These are phyloP conservation scores for Rhinichthys klamathensis DNA, from an alignment of 2,113 vertebrate species.

Conservation along the genomic window DNA sequence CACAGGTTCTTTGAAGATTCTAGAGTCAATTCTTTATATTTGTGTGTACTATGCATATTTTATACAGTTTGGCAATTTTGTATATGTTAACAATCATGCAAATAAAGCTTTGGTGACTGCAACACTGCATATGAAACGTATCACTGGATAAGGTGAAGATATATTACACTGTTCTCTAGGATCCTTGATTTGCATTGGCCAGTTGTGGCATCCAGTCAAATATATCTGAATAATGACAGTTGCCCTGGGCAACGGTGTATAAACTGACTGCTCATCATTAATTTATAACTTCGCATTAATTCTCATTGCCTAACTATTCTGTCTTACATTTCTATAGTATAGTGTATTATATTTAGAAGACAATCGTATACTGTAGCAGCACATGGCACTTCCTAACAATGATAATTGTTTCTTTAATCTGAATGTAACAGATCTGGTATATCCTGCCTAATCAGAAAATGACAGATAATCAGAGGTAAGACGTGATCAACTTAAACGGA, in stretches of 20 bases:
- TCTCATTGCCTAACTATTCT: neutral
- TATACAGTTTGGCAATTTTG: neutral
- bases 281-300: neutral
- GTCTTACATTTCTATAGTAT: neutral
- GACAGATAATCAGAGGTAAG: neutral
- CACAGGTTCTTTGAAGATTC: neutral
- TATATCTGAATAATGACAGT: slow-evolving; percentile 11
- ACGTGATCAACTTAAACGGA: slow-evolving; percentile 16
- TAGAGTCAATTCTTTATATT: neutral
- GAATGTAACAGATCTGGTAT: neutral
- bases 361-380: neutral
- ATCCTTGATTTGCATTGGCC: neutral
- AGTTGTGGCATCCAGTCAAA: neutral
- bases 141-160: neutral
- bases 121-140: neutral
- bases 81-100: neutral
- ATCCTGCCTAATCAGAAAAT: slow-evolving; percentile 24
- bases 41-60: neutral
- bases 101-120: neutral
- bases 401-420: slow-evolving; percentile 1
- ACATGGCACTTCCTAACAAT: neutral
- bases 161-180: neutral
- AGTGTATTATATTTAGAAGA: neutral
- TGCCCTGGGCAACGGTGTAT: neutral
- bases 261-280: neutral